Conservation (phyloP, 2,797 vertebrate genomes). For the Spinus olivaceus region DNA sequence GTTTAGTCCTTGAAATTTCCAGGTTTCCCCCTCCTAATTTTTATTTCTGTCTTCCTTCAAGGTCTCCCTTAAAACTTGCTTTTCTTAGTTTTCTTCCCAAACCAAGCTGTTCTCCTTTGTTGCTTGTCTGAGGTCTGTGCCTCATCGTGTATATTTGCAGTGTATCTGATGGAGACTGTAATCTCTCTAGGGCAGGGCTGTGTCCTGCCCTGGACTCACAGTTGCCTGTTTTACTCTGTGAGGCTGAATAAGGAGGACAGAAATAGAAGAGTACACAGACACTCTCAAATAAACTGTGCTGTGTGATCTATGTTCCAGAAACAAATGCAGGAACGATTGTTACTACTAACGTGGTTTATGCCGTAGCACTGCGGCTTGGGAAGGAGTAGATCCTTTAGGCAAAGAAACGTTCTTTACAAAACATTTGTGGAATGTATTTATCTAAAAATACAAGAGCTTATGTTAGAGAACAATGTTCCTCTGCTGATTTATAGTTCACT, state of each 20-base stretch:
- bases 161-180: neutral
- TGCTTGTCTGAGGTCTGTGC: neutral
- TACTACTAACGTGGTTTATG: neutral
- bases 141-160: conserved; percentile 9
- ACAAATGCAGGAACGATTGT: neutral
- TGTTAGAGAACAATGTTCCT: neutral
- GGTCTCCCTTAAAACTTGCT: neutral
- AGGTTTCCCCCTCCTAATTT: neutral
- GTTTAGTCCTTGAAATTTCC: neutral
- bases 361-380: neutral
- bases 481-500: conserved; percentile 2
- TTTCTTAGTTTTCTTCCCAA: neutral
- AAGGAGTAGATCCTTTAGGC: neutral
- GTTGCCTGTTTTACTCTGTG: neutral
- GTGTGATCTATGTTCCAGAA: neutral
- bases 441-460: neutral
- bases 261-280: conserved; percentile 6
- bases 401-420: neutral
- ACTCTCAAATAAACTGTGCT: conserved; percentile 9
- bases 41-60: neutral
- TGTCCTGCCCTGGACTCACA: neutral
- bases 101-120: neutral
- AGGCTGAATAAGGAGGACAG: neutral
- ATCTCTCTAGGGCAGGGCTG: conserved; percentile 30
- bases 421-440: neutral